phyloP scores from a whole-genome alignment of 1,140 invertebrate genomes.

The Dufourea novaeangliae region DNA sequence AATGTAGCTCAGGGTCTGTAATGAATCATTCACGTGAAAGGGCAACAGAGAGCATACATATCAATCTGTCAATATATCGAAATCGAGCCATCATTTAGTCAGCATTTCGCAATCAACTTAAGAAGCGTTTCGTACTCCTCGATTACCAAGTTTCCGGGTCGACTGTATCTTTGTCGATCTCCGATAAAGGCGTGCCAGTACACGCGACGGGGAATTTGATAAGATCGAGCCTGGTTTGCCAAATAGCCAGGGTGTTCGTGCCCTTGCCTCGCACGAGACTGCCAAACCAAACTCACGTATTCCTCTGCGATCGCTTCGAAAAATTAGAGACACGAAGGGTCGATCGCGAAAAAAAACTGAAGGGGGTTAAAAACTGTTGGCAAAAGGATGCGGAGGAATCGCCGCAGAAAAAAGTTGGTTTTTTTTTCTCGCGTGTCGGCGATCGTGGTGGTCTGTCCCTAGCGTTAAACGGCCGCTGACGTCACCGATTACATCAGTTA shows the following conservation, averaged over 20 bases:
- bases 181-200: neutral
- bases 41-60: neutral
- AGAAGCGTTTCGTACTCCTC: neutral
- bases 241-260: neutral
- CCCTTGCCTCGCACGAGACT: neutral
- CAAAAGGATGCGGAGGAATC: neutral
- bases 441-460: neutral
- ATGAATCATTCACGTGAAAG: neutral
- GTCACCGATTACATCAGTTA: conserved; percentile 50
- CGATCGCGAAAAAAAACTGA: too few species aligned
- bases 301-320: neutral
- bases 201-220: neutral
- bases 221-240: neutral
- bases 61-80: neutral
- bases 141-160: conserved; percentile 1
- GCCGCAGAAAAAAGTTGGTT: neutral
- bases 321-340: neutral
- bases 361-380: too few species aligned
- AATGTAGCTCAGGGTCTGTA: too few species aligned
- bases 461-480: conserved; percentile 51
- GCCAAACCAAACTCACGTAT: neutral
- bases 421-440: neutral
- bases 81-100: conserved; percentile 1
- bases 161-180: neutral
- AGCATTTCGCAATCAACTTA: neutral